Evolutionary conservation across 2,888 invertebrate genomes (phyloP).

Genomic region (Thera obeliscata): DNA sequence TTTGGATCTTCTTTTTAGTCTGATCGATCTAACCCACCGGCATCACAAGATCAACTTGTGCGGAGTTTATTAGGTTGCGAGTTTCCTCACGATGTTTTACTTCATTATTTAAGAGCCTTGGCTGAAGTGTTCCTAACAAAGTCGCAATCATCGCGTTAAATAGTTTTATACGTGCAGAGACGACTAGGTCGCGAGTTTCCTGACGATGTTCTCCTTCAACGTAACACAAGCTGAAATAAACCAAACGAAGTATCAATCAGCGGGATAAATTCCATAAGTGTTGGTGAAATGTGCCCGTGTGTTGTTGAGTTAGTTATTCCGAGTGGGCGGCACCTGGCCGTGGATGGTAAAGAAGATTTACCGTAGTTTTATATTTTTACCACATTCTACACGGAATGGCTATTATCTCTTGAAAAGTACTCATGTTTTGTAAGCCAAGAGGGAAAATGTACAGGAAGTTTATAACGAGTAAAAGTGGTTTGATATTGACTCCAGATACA

Average conservation of each 20-base stretch:
- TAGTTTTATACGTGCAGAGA: neutral
- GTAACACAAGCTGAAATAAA: neutral
- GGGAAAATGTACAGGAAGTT: too few species aligned
- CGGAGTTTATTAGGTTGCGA: too few species aligned
- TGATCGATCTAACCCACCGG: neutral
- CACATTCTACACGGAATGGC: slow-evolving; percentile 21
- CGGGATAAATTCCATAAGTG: neutral
- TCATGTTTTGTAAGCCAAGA: neutral
- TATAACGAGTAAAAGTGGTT: too few species aligned
- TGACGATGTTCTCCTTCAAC: neutral
- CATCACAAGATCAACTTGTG: too few species aligned
- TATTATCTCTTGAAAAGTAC: slow-evolving; percentile 24
- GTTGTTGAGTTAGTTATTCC: slow-evolving; percentile 8
- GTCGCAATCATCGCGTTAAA: neutral
- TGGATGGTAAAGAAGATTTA: slow-evolving; percentile 26
- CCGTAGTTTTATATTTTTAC: slow-evolving; percentile 18
- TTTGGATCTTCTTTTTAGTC: neutral
- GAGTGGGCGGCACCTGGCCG: slow-evolving; percentile 12
- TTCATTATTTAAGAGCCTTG: neutral
- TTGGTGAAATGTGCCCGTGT: neutral
- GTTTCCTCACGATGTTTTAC: neutral
- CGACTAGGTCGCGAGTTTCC: neutral
- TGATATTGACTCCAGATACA: too few species aligned
- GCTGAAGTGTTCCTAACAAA: neutral
- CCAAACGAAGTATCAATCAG: neutral